Base-by-base conservation (phyloP, 2,888 invertebrate genomes). In the Chrysodeixis includens region DNA sequence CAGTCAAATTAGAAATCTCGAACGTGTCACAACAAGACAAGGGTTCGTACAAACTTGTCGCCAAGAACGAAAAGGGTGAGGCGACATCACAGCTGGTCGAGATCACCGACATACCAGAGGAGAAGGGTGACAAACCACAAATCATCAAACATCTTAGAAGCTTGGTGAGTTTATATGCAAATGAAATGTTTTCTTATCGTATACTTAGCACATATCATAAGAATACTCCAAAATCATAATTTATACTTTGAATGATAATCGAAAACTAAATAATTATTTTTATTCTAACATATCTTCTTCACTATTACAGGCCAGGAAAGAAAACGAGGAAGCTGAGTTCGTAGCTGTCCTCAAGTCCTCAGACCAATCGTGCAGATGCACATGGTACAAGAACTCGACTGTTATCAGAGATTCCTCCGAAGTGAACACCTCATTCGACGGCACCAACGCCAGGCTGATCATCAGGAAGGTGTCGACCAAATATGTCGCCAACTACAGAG, bases 41-140 rank as follows among this genome's bases (percentile, higher is more conserved):
- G 91, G 99, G 99, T 77, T 96, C 97, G 66, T 99, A 99, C 92
- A 98, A 98, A 92, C 94, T 99, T 81, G 96, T 98, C 7, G 98
- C 98, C 26, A 98, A 97, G 89, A 99, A 99, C 89, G 98, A 98
- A 83, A 98, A 99, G 91, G 99, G 99, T 74, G 98, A 98, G 91
- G 98, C 98, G 14, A 97, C 97, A 14, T 99, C 99, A 30, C 98
- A 98, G 90, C 96, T 97, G 66, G 98, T 99, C 4, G 97, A 98
- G 89, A 97, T 99, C 59, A 97, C 97, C 56, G 98, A 98, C 76
- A 97, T 98, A 80, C 98, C 98, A 1, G 97, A 97, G 80, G 96
- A 97, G 72, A 97, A 97, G 90, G 96, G 97, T 53, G 97, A 97
- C 60, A 97, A 97, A 86, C 98, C 98, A 5, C 97, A 97, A 88